Percentiles rank a stretch among this genome's conserved stretches.
Evolutionary conservation across 2,113 vertebrate genomes (phyloP).

Genomic region (Syngnathus typhle): DNA sequence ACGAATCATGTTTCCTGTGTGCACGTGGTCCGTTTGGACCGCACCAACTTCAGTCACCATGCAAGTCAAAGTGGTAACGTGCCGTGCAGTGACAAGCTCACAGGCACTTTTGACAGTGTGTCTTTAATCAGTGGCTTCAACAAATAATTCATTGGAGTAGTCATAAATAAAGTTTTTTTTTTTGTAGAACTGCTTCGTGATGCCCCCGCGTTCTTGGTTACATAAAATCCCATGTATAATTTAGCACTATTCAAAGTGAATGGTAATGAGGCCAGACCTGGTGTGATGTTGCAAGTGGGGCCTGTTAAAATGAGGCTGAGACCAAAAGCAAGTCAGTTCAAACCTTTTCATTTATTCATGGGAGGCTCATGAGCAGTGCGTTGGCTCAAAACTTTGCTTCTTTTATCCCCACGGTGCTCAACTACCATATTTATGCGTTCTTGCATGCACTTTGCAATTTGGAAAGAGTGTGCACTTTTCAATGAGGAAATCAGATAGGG

Average conservation of each 20-base stretch:
- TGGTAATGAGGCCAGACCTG: constrained; percentile 58
- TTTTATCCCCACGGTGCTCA: constrained; percentile 3
- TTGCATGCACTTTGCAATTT: neutral
- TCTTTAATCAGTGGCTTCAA: too few species aligned
- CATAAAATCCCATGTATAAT: constrained; percentile 61
- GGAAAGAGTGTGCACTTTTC: neutral
- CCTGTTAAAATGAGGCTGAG: constrained; percentile 56
- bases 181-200: too few species aligned
- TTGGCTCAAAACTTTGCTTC: constrained; percentile 27
- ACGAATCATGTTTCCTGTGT: too few species aligned
- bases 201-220: constrained; percentile 27
- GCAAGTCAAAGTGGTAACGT: too few species aligned
- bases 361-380: constrained; percentile 28
- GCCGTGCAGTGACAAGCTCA: too few species aligned
- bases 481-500: too few species aligned
- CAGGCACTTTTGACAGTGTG: too few species aligned
- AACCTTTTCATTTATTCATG: constrained; percentile 60
- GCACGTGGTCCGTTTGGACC: too few species aligned
- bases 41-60: too few species aligned
- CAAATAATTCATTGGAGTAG: too few species aligned
- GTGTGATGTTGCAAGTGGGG: constrained; percentile 57
- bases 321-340: constrained; percentile 46
- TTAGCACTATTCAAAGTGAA: constrained; percentile 53
- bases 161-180: too few species aligned
- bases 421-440: neutral